Conservation (phyloP, 1,140 invertebrate species). For the Colletes latitarsis region DNA sequence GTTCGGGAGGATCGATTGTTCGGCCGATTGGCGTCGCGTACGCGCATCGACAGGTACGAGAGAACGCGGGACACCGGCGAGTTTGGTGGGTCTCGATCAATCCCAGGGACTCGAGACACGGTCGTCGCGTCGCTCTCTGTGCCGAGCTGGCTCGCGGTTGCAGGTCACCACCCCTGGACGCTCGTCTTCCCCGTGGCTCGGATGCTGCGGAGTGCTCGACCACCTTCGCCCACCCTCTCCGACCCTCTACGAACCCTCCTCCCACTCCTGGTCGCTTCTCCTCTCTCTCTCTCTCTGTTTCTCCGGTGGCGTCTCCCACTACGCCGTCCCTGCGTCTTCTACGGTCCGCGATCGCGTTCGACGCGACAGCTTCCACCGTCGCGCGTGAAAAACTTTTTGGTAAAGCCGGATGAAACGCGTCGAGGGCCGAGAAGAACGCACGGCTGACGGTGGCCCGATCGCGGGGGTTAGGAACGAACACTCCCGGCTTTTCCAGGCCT, state of each 20-base stretch:
- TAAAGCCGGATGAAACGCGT: neutral
- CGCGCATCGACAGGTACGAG: conserved; percentile 41
- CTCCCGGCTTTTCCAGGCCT: conserved; percentile 58
- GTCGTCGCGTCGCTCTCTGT: neutral
- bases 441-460: conserved; percentile 23
- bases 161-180: conserved; percentile 63
- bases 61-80: neutral
- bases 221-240: conserved; percentile 20
- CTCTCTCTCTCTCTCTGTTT: neutral
- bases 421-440: neutral
- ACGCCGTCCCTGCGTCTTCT: conserved; percentile 6
- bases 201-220: conserved; percentile 42
- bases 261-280: neutral
- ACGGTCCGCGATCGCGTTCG: too few species aligned
- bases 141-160: conserved; percentile 44
- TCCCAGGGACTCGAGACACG: neutral
- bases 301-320: neutral
- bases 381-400: neutral
- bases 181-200: conserved; percentile 57
- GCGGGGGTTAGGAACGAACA: conserved; percentile 45
- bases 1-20: conserved; percentile 60
- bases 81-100: too few species aligned
- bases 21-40: conserved; percentile 37
- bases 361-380: too few species aligned
- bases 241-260: neutral